A percentile compares a stretch with the other conserved stretches of the same genome.
Evolutionary conservation across 2,797 vertebrate genomes (phyloP).

Genomic region (Antennarius maculatus): DNA sequence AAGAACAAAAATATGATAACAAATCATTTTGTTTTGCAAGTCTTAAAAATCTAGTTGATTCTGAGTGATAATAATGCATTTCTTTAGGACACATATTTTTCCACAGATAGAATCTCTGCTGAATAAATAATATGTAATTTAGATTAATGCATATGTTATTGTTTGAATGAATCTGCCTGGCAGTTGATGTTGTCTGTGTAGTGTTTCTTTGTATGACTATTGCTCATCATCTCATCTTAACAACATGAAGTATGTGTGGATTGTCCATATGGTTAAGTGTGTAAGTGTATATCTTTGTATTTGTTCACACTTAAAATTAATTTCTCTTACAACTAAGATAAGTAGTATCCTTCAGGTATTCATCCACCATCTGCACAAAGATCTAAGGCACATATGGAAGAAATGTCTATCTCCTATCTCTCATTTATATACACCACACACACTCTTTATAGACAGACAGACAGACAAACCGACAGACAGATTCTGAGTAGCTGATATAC

Average conservation of each 20-base stretch:
- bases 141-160: constrained; percentile 40
- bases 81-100: not conserved
- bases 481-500: not conserved
- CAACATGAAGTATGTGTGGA: constrained; percentile 11
- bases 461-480: too few species aligned
- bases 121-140: constrained; percentile 28
- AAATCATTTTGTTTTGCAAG: constrained; percentile 22
- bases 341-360: constrained; percentile 68
- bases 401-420: constrained; percentile 19
- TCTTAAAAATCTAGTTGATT: constrained; percentile 18
- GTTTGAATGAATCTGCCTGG: constrained; percentile 37
- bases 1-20: constrained; percentile 33
- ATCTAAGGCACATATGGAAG: constrained; percentile 45
- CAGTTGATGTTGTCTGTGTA: constrained; percentile 10
- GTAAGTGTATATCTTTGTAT: constrained; percentile 7
- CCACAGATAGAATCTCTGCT: constrained; percentile 13
- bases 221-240: constrained; percentile 14
- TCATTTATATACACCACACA: not conserved
- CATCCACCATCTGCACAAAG: constrained; percentile 66
- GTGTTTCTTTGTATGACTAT: constrained; percentile 9
- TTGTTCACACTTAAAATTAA: constrained; percentile 61
- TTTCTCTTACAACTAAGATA: constrained; percentile 68
- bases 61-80: not conserved
- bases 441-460: not conserved
- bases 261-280: not conserved